Percentiles rank a stretch among this genome's conserved stretches.
Conservation (phyloP, 1,140 invertebrate genomes). For the Eupristina koningsbergeri region DNA sequence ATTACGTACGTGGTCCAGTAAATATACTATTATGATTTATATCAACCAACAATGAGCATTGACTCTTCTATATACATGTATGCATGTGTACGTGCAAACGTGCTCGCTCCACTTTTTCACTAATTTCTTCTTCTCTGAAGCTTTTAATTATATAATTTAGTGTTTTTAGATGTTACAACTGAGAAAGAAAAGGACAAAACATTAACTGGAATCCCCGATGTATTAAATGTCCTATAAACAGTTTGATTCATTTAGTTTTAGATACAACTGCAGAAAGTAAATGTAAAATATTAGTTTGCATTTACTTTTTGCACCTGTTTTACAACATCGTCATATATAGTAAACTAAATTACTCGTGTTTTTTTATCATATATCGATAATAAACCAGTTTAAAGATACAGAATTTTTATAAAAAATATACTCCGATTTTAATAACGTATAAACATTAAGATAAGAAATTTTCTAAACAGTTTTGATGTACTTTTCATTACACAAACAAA, state of each 20-base stretch:
- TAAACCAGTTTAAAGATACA: neutral
- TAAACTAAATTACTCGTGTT: neutral
- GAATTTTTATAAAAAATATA: neutral
- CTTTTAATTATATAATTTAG: too few species aligned
- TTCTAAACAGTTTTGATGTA: too few species aligned
- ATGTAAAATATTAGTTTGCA: too few species aligned
- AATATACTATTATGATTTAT: neutral
- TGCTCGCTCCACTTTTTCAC: neutral
- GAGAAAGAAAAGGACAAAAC: too few species aligned
- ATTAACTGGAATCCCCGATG: too few species aligned
- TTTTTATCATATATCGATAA: neutral
- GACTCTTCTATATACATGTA: neutral
- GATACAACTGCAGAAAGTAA: neutral
- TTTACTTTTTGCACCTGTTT: too few species aligned
- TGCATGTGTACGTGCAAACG: too few species aligned
- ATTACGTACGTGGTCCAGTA: constrained; percentile 1
- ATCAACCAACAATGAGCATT: neutral
- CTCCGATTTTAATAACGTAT: neutral
- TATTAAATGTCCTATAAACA: too few species aligned
- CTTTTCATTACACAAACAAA: too few species aligned
- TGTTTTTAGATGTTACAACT: too few species aligned
- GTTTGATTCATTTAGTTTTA: too few species aligned
- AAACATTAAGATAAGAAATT: neutral
- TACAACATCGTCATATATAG: too few species aligned
- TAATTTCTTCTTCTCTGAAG: neutral